These are phyloP conservation scores for Triops cancriformis DNA, from an alignment of 1,140 invertebrate species.

Conservation along the genomic window DNA sequence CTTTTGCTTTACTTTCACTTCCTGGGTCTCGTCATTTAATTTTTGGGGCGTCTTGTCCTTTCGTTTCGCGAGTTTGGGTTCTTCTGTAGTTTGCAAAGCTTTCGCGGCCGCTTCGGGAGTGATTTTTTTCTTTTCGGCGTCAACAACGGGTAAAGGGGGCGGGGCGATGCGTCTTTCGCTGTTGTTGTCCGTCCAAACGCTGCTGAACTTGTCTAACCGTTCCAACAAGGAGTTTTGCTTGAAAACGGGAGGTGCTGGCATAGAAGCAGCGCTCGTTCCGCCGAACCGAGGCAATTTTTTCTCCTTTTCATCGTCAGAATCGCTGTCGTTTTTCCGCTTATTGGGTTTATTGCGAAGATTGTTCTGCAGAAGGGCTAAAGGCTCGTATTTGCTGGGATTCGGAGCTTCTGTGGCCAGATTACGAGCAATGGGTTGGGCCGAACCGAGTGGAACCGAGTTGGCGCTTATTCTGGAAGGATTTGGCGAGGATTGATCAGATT, in stretches of 20 bases:
- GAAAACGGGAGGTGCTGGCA: neutral
- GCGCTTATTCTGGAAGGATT: neutral
- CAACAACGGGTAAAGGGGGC: neutral
- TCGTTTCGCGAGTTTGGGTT: neutral
- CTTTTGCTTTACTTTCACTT: neutral
- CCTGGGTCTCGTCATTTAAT: neutral
- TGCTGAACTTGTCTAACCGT: neutral
- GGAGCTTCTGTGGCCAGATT: neutral
- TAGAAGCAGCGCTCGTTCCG: neutral
- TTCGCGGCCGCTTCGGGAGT: neutral
- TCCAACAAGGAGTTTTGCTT: neutral
- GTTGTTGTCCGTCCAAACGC: neutral
- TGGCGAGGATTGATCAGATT: neutral
- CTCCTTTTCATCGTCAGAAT: neutral
- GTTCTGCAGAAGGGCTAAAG: neutral
- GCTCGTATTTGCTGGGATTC: neutral
- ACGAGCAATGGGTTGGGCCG: neutral
- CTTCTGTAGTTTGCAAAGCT: neutral
- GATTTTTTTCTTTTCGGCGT: neutral
- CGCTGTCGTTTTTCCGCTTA: neutral
- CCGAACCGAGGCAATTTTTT: neutral
- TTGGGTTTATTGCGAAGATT: neutral
- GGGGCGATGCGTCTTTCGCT: neutral
- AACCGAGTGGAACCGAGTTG: neutral
- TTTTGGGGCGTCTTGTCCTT: neutral